These are phyloP conservation scores for Prolemur simus DNA, from an alignment of 2,113 vertebrate species.

Conservation along the genomic window DNA sequence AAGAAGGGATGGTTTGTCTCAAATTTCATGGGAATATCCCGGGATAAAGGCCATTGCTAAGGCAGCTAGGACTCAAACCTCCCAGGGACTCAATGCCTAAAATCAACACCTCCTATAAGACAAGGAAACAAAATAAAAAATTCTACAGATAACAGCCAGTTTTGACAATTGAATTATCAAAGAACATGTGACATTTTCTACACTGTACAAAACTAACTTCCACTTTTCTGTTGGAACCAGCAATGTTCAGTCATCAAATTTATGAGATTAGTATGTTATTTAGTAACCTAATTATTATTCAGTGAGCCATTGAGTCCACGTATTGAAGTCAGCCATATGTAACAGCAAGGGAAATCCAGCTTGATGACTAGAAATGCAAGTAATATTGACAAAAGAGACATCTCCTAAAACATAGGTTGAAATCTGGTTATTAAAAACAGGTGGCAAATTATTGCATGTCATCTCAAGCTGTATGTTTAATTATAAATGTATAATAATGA, in stretches of 20 bases:
- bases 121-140: constrained; percentile 32
- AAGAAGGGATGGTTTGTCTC: constrained; percentile 34
- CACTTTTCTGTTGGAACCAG: background rate
- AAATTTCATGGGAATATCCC: constrained; percentile 49
- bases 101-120: constrained; percentile 60
- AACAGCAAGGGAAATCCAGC: background rate
- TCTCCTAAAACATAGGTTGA: background rate
- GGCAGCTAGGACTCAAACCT: constrained; percentile 50
- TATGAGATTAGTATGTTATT: background rate
- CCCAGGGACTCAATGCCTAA: constrained; percentile 18
- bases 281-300: background rate
- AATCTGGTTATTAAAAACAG: background rate
- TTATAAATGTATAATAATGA: background rate
- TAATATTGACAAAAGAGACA: background rate
- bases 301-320: background rate
- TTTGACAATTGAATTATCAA: background rate
- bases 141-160: background rate
- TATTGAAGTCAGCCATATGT: background rate
- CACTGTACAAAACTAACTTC: background rate
- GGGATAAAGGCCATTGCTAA: constrained; percentile 67
- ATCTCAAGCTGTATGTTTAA: background rate
- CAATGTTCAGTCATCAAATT: background rate
- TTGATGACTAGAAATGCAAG: background rate
- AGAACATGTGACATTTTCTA: background rate
- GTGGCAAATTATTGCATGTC: background rate